These are phyloP conservation scores for Aplochiton taeniatus DNA, from an alignment of 2,797 vertebrate genomes.

Conservation along the genomic window DNA sequence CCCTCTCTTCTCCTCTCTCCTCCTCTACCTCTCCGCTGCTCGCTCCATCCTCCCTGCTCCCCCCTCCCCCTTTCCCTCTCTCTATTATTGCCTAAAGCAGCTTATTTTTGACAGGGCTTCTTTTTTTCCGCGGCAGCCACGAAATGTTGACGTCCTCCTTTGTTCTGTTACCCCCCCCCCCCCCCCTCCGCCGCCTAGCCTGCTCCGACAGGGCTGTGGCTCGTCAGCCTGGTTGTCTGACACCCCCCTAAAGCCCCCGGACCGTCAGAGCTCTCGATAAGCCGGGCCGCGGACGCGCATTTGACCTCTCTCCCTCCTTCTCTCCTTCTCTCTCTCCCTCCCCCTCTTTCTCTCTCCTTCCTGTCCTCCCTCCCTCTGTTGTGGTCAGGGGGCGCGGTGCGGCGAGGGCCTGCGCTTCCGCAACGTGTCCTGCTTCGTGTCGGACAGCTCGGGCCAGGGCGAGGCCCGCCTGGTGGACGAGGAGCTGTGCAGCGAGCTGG, in stretches of 20 bases:
- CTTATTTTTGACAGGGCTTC: slow-evolving; percentile 20
- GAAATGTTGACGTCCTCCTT: slow-evolving; percentile 32
- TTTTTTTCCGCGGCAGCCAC: slow-evolving; percentile 16
- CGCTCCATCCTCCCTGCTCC: too few species aligned
- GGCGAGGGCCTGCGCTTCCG: slow-evolving; percentile 88
- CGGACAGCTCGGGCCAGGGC: slow-evolving; percentile 81
- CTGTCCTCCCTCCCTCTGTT: neutral
- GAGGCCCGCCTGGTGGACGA: slow-evolving; percentile 85
- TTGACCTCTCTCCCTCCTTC: too few species aligned
- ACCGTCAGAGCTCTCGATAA: neutral
- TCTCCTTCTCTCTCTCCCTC: neutral
- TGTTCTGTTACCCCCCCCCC: slow-evolving; percentile 33
- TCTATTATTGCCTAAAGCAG: slow-evolving; percentile 8
- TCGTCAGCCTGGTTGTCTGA: slow-evolving; percentile 14
- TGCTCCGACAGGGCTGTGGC: slow-evolving; percentile 25
- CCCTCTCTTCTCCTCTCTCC: neutral
- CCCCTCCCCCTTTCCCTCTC: slow-evolving; percentile 10
- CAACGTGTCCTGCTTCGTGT: slow-evolving; percentile 93
- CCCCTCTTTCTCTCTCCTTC: neutral
- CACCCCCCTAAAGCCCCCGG: slow-evolving; percentile 13
- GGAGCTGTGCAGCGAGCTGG: slow-evolving; percentile 87
- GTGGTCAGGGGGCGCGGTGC: slow-evolving; percentile 85
- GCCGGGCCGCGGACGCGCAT: too few species aligned
- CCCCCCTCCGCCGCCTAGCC: slow-evolving; percentile 6
- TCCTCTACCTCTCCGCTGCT: too few species aligned